Evolutionary conservation across 1,140 invertebrate species (phyloP).

Genomic region (Micrasema minimum): DNA sequence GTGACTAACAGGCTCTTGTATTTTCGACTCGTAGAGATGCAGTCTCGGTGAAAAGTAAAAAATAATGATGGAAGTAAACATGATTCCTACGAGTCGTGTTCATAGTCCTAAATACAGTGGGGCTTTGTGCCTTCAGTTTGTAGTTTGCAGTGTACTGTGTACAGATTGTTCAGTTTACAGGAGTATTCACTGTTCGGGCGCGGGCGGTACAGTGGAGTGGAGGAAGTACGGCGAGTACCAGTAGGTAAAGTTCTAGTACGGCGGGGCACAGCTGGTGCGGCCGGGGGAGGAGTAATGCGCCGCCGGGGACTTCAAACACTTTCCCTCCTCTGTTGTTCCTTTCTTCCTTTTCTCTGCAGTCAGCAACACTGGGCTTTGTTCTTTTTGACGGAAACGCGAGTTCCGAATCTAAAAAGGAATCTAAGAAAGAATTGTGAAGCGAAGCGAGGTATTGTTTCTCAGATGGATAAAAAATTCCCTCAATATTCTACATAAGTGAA

Average conservation of each 20-base stretch:
- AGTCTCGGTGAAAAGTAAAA: no score
- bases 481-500: no score
- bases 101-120: no score
- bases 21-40: no score
- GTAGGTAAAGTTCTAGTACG: not conserved
- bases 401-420: conserved; percentile 17
- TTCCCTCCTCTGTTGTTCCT: conserved; percentile 17
- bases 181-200: no score
- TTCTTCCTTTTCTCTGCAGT: not conserved
- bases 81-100: no score
- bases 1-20: no score
- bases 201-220: no score
- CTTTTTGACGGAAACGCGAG: conserved; percentile 24
- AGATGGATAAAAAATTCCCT: conserved; percentile 11
- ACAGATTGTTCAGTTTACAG: no score
- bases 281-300: not conserved
- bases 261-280: not conserved
- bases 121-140: not conserved
- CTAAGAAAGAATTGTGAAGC: conserved; percentile 18
- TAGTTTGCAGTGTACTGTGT: no score
- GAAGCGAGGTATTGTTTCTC: conserved; percentile 3
- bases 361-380: conserved; percentile 11
- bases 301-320: conserved; percentile 22
- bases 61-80: no score
- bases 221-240: no score